Evolutionary conservation across 2,888 invertebrate genomes (phyloP), one percentile per base, ranked within the genome.

Genomic region (Epirrita christyi): DNA sequence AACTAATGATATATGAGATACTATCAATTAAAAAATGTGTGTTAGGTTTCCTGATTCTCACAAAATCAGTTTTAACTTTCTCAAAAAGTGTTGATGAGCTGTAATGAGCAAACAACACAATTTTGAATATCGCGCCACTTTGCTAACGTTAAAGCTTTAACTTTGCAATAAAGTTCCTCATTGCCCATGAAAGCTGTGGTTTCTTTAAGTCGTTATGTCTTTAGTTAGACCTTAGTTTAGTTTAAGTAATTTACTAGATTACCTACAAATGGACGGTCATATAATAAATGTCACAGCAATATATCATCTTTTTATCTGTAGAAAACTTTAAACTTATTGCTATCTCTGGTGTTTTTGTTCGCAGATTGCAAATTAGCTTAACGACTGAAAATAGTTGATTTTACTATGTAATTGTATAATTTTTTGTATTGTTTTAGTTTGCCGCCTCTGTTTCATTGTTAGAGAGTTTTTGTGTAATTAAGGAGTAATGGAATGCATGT

Each of bases 321-420:
- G 61, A 58, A 65, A 72, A 72, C 69, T 70, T 68, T 66, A 72
- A 70, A 70, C 67, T 66, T 66, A 58, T 64, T 32, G 47, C 47
- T 29, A 29, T 43, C 14, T 53, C 28, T 40, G 36, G 34, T 28
- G 37, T 55, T 72, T 75, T 66, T 54, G 57, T 65, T 51, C 58
- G 46, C 57, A 64, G 66, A 71, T 70, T 73, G 72, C 67, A 76
- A 76, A 76, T 77, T 67, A 74, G 68, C 64, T 68, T 72, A 68
- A 68, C 66, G 63, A 72, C 70, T 75, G 71, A 75, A 80, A 79
- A 78, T 78, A 69, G 65, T 69, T 72, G 64, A 73, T 75, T 78
- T 74, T 73, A 71, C 68, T 70, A 63, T 66, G 75, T 80, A 78
- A 81, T 80, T 79, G 66, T 67, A 67, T 71, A 55, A 55, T 66